Conservation (phyloP, 2,113 vertebrate genomes). For the Calidris pugnax region DNA sequence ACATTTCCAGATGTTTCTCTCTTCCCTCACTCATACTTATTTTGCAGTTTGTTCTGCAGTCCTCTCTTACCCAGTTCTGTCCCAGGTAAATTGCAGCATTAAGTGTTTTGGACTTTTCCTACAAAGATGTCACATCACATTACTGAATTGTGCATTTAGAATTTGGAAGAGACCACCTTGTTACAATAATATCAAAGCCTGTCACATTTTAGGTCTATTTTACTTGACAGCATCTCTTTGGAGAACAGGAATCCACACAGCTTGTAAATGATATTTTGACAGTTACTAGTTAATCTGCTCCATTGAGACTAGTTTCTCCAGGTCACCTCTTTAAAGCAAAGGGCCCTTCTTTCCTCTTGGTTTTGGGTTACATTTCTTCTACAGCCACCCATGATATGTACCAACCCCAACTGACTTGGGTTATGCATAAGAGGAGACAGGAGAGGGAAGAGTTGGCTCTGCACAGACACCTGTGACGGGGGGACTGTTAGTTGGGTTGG, state of each 20-base stretch:
- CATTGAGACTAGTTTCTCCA: not conserved
- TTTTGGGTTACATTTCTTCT: not conserved
- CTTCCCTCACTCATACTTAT: not conserved
- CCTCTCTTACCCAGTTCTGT: not conserved
- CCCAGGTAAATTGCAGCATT: slow-evolving; percentile 9
- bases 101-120: slow-evolving; percentile 22
- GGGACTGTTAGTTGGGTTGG: not conserved
- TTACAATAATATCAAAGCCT: slow-evolving; percentile 11
- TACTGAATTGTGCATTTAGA: not conserved
- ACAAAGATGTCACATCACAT: slow-evolving; percentile 20
- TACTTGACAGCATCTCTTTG: slow-evolving; percentile 36
- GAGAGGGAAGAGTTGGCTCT: not conserved
- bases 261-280: slow-evolving; percentile 36
- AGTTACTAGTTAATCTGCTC: slow-evolving; percentile 5
- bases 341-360: not conserved
- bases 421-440: not conserved
- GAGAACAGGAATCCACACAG: slow-evolving; percentile 17
- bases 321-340: not conserved
- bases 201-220: slow-evolving; percentile 38
- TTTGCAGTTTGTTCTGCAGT: not conserved
- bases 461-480: not conserved
- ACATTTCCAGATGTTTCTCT: not conserved
- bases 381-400: not conserved
- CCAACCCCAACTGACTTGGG: not conserved
- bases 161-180: not conserved